Evolutionary conservation across 2,888 invertebrate species (phyloP).

Genomic region (Drosophila fulvimacula): DNA sequence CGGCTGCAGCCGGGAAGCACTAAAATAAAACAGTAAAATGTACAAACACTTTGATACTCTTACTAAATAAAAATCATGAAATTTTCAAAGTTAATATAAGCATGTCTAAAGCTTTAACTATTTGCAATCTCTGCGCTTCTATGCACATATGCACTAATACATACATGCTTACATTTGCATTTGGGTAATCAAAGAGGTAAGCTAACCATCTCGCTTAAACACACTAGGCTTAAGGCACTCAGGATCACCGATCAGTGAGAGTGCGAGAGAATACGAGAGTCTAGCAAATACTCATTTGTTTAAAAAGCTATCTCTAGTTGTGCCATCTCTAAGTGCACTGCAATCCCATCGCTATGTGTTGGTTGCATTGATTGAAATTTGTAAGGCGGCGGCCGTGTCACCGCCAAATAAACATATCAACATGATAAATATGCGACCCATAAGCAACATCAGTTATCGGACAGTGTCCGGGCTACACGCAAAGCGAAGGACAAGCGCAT

Average conservation of each 20-base stretch:
- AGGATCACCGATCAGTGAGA: background rate
- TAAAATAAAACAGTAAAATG: conserved; percentile 1
- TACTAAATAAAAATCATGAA: background rate
- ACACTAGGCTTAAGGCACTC: background rate
- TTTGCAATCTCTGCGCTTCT: background rate
- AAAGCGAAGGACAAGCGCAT: conserved; percentile 76
- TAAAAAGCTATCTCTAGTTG: background rate
- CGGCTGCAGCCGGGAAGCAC: conserved; percentile 12
- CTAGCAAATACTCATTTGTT: background rate
- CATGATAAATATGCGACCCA: conserved; percentile 72
- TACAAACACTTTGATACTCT: background rate
- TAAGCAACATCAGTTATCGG: conserved; percentile 59
- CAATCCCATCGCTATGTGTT: conserved; percentile 39
- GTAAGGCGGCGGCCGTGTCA: conserved; percentile 52
- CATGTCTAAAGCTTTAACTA: background rate
- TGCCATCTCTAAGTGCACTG: conserved; percentile 29
- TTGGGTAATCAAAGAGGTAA: background rate
- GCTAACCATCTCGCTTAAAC: background rate
- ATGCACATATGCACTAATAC: background rate
- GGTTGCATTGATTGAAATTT: conserved; percentile 63
- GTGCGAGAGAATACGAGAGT: background rate
- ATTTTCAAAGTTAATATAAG: background rate
- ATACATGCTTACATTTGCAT: background rate
- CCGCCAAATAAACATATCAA: conserved; percentile 72
- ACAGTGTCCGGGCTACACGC: conserved; percentile 58